Base-by-base conservation (phyloP, 2,888 invertebrate genomes). In the Gnatocerus cornutus region DNA sequence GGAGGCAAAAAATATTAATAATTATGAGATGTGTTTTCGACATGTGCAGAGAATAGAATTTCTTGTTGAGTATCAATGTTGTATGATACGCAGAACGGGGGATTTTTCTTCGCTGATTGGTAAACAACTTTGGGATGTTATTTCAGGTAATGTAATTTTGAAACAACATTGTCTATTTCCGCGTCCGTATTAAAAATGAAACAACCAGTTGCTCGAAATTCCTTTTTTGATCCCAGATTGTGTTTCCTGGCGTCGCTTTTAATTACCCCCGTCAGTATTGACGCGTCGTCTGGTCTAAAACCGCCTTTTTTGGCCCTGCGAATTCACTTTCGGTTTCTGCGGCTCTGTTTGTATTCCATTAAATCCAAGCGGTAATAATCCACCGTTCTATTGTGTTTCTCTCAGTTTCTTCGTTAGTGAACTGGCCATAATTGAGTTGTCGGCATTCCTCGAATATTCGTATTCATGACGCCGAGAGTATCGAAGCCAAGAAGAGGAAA, bases 341-440 rank as follows among this genome's bases (percentile, higher is more conserved):
- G 29, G 29, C 10, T 21, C n/a, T 29, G 29, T 50, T 50, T 50
- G 21, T 21, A 29, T 29, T 50, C 48, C 48, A 50, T 50, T 53
- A 53, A 12, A 53, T 37, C 53, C 37, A 14, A 30, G 39, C 13
- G 33, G 33, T 29, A 37, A 50, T 50, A 50, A 50, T 50, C 48
- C n/a, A 14, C 10, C 14, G 53, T 33, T 37, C 27, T 37, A 16
- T 16, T 37, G 53, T 53, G 33, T 53, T 53, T 29, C 16, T 10
- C 27, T 50, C 21, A 14, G 48, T 50, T 50, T 13, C 10, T 50
- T 50, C 48, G 48, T 50, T 50, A 50, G 48, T 46, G 27, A 21
- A 9, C 48, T 50, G 48, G 48, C 16, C 48, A 48, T 53, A 53
- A 53, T 53, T 53, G 53, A 53, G 53, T 53, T 53, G 27, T 53